Evolutionary conservation across 1,140 invertebrate genomes (phyloP).

Genomic region (Heliconius hewitsoni): DNA sequence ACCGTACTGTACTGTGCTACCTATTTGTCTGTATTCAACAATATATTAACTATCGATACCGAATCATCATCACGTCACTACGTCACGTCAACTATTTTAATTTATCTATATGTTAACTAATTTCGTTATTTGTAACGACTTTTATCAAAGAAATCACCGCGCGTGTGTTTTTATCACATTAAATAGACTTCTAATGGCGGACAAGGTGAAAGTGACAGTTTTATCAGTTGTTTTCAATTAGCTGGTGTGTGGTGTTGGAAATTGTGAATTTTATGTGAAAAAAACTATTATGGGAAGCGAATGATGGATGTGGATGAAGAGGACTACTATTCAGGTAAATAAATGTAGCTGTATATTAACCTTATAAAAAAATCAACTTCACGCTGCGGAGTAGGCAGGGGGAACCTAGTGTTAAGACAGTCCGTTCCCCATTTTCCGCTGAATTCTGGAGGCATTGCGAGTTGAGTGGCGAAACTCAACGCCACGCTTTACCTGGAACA

Average conservation of each 20-base stretch:
- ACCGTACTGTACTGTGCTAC: background rate
- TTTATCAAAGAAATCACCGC: conserved; percentile 35
- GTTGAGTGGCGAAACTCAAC: no score
- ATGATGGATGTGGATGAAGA: conserved; percentile 41
- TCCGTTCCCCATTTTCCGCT: no score
- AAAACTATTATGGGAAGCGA: background rate
- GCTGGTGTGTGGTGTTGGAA: background rate
- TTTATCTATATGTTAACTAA: conserved; percentile 11
- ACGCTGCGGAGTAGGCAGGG: no score
- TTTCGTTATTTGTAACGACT: conserved; percentile 1
- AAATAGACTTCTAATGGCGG: conserved; percentile 17
- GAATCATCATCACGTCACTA: conserved; percentile 7
- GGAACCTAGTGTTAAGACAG: no score
- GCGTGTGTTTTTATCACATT: conserved; percentile 14
- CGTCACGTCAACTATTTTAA: conserved; percentile 20
- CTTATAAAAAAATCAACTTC: no score
- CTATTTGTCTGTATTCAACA: background rate
- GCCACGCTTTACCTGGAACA: no score
- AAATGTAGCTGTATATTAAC: background rate
- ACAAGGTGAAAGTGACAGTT: conserved; percentile 15
- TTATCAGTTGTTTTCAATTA: conserved; percentile 13
- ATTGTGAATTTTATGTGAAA: conserved; percentile 16
- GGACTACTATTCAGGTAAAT: conserved; percentile 35
- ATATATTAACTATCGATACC: conserved; percentile 18
- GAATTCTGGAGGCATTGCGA: no score